These are phyloP conservation scores for Hecatera dysodea DNA, from an alignment of 2,888 invertebrate species.

Conservation along the genomic window DNA sequence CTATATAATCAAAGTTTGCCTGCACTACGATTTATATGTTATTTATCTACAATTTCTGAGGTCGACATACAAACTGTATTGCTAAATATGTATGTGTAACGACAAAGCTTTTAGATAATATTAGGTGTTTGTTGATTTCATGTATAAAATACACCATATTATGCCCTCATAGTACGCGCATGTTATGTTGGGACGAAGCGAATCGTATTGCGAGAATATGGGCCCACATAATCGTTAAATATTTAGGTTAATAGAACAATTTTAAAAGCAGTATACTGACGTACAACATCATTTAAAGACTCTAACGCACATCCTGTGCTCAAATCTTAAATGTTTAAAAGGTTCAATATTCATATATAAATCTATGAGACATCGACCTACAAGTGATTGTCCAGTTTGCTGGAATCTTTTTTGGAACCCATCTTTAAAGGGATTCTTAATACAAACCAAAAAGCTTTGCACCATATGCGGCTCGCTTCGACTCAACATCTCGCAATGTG, in stretches of 20 bases:
- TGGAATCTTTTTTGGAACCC: no score
- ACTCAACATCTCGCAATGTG: slow-evolving; percentile 6
- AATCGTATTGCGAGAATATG: neutral
- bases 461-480: neutral
- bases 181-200: slow-evolving; percentile 15
- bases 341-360: neutral
- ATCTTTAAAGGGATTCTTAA: neutral
- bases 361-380: neutral
- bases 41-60: slow-evolving; percentile 1
- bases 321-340: neutral
- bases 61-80: slow-evolving; percentile 54
- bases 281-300: neutral
- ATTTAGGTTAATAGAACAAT: neutral
- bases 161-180: slow-evolving; percentile 28
- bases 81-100: slow-evolving; percentile 60
- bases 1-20: no score
- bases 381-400: no score
- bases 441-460: neutral
- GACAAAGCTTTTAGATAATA: slow-evolving; percentile 63
- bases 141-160: slow-evolving; percentile 60
- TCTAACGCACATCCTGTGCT: neutral
- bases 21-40: neutral
- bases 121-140: slow-evolving; percentile 62
- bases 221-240: neutral
- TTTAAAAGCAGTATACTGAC: neutral